Evolutionary conservation across 2,797 vertebrate genomes (phyloP), one percentile per base, ranked within the genome.

Genomic region (Fringilla coelebs): DNA sequence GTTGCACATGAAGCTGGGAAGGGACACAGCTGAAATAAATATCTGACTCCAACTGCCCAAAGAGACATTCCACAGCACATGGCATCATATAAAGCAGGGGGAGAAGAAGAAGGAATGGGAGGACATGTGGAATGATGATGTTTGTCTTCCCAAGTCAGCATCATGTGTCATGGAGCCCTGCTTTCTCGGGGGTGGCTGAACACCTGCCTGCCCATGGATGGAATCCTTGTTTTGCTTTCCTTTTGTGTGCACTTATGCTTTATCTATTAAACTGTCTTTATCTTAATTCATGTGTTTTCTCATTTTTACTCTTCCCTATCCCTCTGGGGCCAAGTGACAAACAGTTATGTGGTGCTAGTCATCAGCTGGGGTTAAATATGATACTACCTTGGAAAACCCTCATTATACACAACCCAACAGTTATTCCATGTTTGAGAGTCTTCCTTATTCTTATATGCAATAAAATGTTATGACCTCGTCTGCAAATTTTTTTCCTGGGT

Each of bases 371-470:
- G 14, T 45, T 83, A 26, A 58, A 51, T 21, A 51, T 11, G 14
- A 31, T 0, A 0, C 4, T 54, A 7, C 31, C 22, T 36, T 68
- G 36, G 12, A 60, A 57, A 90, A 78, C 11, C 2, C 6, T 45
- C 68, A 41, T 74, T 79, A 19, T 4, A 34, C 43, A 26, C 10
- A 87, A 22, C 5, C 3, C 16, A 51, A 32, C 2, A 80, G 8
- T 31, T 68, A 22, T 49, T 77, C 45, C n/a, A 26, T 29, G 7
- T 51, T 8, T 65, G 18, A 88, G 25, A 72, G 6, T 66, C 72
- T 86, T 84, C 28, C 7, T 46, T 87, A 25, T 72, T 91, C 7
- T 5, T 74, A 11, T 15, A 43, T 31, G 20, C 17, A 55, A 51
- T 62, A 31, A 84, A 78, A 60, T 65, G 5, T 40, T 77, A 66